Conservation (phyloP, 2,888 invertebrate species). For the Ormyrus labotus region DNA sequence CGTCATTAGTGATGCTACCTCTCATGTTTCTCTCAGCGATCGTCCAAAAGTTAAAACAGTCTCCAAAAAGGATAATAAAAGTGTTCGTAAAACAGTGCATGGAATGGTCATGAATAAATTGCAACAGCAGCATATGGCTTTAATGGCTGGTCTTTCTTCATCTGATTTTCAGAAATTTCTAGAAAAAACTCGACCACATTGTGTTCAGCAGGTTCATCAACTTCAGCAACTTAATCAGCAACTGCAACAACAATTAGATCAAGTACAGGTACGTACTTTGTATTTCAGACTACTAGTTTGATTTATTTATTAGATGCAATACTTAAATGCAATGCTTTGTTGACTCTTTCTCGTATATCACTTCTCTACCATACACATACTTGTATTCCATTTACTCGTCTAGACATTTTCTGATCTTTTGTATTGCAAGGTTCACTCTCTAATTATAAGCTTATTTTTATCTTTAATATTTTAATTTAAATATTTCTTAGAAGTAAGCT, state of each 20-base stretch:
- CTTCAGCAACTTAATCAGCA: slow-evolving; percentile 74
- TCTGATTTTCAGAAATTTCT: slow-evolving; percentile 61
- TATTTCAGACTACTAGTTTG: not conserved
- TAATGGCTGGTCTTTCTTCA: slow-evolving; percentile 70
- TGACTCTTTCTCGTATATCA: not conserved
- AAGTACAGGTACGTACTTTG: slow-evolving; percentile 66
- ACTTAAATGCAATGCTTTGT: not conserved
- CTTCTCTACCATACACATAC: no score
- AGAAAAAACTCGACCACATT: slow-evolving; percentile 60
- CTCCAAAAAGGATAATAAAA: slow-evolving; percentile 88
- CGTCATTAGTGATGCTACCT: slow-evolving; percentile 79
- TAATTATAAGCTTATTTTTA: no score
- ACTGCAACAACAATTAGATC: slow-evolving; percentile 72
- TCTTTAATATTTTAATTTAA: no score
- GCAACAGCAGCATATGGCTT: slow-evolving; percentile 66
- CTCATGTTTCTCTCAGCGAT: slow-evolving; percentile 88
- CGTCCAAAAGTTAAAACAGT: slow-evolving; percentile 89
- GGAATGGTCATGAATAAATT: slow-evolving; percentile 66
- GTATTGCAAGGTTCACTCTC: no score
- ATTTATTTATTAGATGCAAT: not conserved
- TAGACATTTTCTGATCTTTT: not conserved
- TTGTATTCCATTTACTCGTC: not conserved
- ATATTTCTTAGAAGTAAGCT: no score
- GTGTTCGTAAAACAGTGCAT: slow-evolving; percentile 79
- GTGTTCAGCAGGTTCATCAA: slow-evolving; percentile 72